Conservation (phyloP, 2,113 vertebrate species). For the Thymallus thymallus region DNA sequence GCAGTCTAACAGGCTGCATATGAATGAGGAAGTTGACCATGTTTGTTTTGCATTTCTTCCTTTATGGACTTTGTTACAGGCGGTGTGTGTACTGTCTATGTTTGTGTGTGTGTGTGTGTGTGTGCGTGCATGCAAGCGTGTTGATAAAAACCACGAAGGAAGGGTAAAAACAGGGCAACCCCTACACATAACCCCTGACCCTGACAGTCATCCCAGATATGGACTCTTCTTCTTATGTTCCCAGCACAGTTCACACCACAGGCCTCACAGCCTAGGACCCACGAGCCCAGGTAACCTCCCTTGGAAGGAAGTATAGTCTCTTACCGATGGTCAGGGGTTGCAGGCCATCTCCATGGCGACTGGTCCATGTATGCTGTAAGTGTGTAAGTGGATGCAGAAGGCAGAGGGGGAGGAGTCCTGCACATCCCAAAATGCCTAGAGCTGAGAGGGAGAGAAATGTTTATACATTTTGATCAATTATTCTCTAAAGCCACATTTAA, state of each 20-base stretch:
- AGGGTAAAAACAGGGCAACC: conserved; percentile 32
- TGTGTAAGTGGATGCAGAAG: conserved; percentile 43
- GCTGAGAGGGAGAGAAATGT: conserved; percentile 29
- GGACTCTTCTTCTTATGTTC: conserved; percentile 20
- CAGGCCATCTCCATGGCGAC: conserved; percentile 45
- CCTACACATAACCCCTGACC: conserved; percentile 43
- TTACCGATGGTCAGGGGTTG: conserved; percentile 49
- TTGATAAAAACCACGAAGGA: conserved; percentile 40
- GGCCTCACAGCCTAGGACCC: conserved; percentile 37
- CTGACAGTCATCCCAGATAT: conserved; percentile 13
- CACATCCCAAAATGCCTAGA: conserved; percentile 66
- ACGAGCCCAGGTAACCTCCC: conserved; percentile 30
- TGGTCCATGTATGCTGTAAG: conserved; percentile 62
- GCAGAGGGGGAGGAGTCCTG: conserved; percentile 16
- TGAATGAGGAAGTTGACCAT: conserved; percentile 8
- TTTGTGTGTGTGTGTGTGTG: conserved; percentile 26
- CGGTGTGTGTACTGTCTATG: conserved; percentile 39
- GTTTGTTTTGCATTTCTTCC: neutral
- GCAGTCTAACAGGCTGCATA: neutral
- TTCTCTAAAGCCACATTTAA: too few species aligned
- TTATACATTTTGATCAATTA: neutral
- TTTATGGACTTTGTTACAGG: conserved; percentile 13
- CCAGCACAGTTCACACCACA: conserved; percentile 23
- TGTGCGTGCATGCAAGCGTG: conserved; percentile 9
- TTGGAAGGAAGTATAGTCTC: conserved; percentile 25